Base-by-base conservation (phyloP, 1,140 invertebrate genomes). In the Drosophila mayri region DNA sequence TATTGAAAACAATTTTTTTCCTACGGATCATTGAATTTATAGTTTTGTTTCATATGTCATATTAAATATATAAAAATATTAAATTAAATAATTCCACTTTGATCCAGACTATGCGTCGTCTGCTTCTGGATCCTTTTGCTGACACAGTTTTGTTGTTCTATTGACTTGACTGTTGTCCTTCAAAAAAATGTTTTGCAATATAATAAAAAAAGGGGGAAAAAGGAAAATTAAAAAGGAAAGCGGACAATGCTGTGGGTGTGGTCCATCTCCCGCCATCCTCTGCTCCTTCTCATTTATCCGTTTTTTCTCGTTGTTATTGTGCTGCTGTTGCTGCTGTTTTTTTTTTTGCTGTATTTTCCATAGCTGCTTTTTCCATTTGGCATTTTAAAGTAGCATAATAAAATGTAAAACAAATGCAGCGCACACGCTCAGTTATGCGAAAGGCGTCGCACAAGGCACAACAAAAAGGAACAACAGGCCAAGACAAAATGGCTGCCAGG, bases 401-500 rank as follows among this genome's bases (percentile, higher is more conserved):
- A 85, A 85, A 85, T 81, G 81, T 81, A 78, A 81, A 85, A 85
- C 82, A 85, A 85, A 85, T 85, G 82, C 82, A 85, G 81, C 79
- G 77, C 77, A 85, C 81, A 85, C 82, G 81, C 78, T 85, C 64
- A 85, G 82, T 77, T 85, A 85, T 85, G 81, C 77, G 73, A 73
- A 74, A 66, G 80, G 80, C 80, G 64, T 79, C 72, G 63, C 79
- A 73, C 49, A 32, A 32, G 49, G 77, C 47, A 71, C 75, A 63
- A 65, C 64, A 66, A 64, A 61, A 71, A 67, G 49, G 73, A 41
- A 52, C 72, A 68, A 55, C 41, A 76, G 65, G 49, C 68, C 35
- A 72, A 72, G 73, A 73, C 67, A 76, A 73, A 73, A 84, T 77
- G 66, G 77, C 72, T 76, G 65, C 57, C 61, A 65, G 55, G 50